These are phyloP conservation scores for Eupithecia dodoneata DNA, from an alignment of 2,888 invertebrate species.

Conservation along the genomic window DNA sequence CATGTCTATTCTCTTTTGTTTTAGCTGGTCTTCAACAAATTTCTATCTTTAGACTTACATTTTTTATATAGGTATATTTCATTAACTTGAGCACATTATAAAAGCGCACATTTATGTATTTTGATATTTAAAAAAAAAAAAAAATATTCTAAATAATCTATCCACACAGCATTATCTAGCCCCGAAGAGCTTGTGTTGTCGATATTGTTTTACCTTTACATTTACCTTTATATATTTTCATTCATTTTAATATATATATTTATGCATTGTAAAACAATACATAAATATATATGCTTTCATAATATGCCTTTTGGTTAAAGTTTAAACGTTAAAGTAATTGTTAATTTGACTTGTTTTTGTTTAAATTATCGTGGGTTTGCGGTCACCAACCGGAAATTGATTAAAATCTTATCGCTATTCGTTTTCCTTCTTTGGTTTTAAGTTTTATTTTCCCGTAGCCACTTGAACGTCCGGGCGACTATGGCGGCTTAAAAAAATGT, in stretches of 20 bases:
- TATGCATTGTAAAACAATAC: no score
- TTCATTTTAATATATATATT: not conserved
- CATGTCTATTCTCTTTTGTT: slow-evolving; percentile 7
- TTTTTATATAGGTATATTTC: not conserved
- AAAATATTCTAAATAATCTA: no score
- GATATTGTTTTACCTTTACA: no score
- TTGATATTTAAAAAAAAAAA: no score
- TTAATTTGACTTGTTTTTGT: not conserved
- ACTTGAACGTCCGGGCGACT: no score
- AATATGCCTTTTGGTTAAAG: not conserved
- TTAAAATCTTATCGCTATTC: not conserved
- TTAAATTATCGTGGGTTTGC: not conserved
- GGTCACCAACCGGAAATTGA: not conserved
- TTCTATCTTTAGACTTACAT: not conserved
- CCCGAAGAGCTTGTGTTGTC: no score
- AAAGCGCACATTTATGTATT: not conserved
- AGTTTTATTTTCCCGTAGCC: not conserved
- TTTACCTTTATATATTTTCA: no score
- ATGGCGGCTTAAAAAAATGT: no score
- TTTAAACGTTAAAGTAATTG: not conserved
- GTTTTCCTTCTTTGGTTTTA: slow-evolving; percentile 10
- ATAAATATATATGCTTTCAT: no score
- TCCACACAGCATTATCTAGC: no score
- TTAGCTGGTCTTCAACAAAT: not conserved
- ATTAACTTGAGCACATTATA: not conserved